Percentiles rank a stretch among this genome's conserved stretches.
phyloP scores from a whole-genome alignment of 1,140 invertebrate genomes.

The Bombus affinis region DNA sequence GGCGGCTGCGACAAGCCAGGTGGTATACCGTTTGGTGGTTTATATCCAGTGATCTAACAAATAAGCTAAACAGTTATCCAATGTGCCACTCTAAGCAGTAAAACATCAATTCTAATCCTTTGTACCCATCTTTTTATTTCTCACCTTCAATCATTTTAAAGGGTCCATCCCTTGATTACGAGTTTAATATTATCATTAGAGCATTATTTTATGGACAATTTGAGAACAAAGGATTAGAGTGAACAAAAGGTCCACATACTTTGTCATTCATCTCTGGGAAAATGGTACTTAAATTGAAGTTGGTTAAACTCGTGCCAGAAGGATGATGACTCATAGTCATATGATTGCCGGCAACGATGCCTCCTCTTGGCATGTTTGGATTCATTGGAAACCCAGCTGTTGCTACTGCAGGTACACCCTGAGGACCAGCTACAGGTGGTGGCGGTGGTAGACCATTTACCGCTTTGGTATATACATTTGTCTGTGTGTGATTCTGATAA shows the following conservation, averaged over 20 bases:
- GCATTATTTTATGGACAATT: not conserved
- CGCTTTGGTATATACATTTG: constrained; percentile 75
- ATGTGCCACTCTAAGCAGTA: too few species aligned
- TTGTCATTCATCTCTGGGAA: constrained; percentile 88
- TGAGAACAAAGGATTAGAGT: not conserved
- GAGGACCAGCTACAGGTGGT: constrained; percentile 58
- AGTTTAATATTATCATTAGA: not conserved
- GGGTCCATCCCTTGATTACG: too few species aligned
- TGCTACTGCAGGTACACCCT: constrained; percentile 63
- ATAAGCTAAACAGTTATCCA: constrained; percentile 1
- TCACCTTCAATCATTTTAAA: not conserved
- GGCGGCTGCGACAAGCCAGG: constrained; percentile 75
- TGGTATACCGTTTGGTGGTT: constrained; percentile 75
- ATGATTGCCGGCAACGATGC: constrained; percentile 67
- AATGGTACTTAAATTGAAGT: constrained; percentile 87
- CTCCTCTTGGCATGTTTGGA: constrained; percentile 64
- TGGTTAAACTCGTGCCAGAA: constrained; percentile 84
- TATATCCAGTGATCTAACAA: constrained; percentile 77
- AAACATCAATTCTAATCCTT: not conserved
- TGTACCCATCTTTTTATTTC: not conserved
- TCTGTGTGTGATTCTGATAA: constrained; percentile 78
- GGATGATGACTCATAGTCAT: constrained; percentile 77
- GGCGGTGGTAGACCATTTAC: constrained; percentile 73
- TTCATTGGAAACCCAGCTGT: constrained; percentile 62
- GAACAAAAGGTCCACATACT: constrained; percentile 73